These are phyloP conservation scores for Dicaeum eximium DNA, from an alignment of 2,113 vertebrate genomes.

Conservation along the genomic window DNA sequence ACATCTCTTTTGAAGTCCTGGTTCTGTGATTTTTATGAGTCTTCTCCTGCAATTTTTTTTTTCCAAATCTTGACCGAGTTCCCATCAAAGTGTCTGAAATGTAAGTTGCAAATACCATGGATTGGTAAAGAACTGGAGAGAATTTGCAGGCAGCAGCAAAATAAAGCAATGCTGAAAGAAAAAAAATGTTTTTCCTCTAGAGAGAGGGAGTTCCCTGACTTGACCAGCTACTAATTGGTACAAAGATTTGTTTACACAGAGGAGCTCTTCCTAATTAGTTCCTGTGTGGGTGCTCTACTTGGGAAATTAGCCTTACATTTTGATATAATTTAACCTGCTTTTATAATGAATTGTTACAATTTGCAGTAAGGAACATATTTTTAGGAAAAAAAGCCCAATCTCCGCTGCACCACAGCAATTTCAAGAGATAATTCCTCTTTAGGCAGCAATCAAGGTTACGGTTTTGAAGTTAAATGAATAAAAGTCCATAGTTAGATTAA, in stretches of 20 bases:
- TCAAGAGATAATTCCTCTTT: background rate
- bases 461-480: background rate
- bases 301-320: conserved; percentile 34
- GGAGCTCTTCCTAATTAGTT: conserved; percentile 40
- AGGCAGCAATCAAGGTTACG: background rate
- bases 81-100: background rate
- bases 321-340: conserved; percentile 9
- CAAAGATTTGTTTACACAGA: conserved; percentile 37
- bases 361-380: background rate
- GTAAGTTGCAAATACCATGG: background rate
- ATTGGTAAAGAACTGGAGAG: background rate
- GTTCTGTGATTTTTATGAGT: background rate
- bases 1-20: background rate
- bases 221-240: conserved; percentile 39
- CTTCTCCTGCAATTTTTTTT: background rate
- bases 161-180: background rate
- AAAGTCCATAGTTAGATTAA: background rate
- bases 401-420: fast-evolving
- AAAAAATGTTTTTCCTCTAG: background rate
- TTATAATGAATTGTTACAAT: background rate
- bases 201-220: conserved; percentile 33
- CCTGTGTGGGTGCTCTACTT: conserved; percentile 35
- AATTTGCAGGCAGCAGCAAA: background rate
- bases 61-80: background rate
- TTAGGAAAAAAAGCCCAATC: background rate